phyloP scores from a whole-genome alignment of 2,113 vertebrate genomes.

The Varanus komodoensis region DNA sequence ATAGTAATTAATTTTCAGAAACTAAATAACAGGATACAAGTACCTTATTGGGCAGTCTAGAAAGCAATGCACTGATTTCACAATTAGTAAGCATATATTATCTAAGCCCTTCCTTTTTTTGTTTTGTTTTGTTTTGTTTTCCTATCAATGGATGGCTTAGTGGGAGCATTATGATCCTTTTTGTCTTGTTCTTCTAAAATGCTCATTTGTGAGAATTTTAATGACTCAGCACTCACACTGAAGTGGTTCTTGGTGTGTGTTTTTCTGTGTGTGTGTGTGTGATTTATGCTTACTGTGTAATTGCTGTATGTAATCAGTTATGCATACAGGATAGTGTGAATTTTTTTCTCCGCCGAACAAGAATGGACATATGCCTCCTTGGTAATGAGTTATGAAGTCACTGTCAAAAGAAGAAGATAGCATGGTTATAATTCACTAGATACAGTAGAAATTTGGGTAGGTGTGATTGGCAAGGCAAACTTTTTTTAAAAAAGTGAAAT shows the following conservation, averaged over 20 bases:
- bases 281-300: background rate
- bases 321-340: background rate
- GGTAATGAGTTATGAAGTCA: slow-evolving; percentile 30
- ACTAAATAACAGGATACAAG: background rate
- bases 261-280: background rate
- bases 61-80: background rate
- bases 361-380: background rate
- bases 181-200: background rate
- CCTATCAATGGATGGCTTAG: background rate
- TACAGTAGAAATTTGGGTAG: slow-evolving; percentile 41
- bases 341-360: background rate
- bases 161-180: background rate
- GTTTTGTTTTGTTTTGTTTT: background rate
- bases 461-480: slow-evolving; percentile 22
- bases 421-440: slow-evolving; percentile 32
- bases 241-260: background rate
- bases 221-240: background rate
- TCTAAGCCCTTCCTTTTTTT: background rate
- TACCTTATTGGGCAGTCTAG: background rate
- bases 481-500: slow-evolving; percentile 48
- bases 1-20: background rate
- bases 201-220: background rate
- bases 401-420: slow-evolving; percentile 12
- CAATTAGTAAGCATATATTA: background rate
- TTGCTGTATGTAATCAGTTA: background rate